Evolutionary conservation across 2,888 invertebrate genomes (phyloP).

Genomic region (Ametastegia equiseti): DNA sequence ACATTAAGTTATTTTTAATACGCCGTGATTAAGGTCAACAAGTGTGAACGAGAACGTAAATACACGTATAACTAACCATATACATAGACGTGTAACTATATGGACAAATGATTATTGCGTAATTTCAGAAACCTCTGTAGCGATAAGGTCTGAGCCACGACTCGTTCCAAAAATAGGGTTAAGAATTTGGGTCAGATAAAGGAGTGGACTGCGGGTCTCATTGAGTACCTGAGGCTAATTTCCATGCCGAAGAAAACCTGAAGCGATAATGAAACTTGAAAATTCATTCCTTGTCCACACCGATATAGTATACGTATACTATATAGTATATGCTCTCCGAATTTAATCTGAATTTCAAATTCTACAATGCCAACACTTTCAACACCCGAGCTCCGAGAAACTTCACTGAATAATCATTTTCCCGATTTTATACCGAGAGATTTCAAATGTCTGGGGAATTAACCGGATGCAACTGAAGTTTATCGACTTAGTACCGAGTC

Average conservation of each 20-base stretch:
- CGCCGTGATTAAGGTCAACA: background rate
- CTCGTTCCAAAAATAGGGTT: background rate
- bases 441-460: background rate
- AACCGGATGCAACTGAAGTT: background rate
- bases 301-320: too few relatives aligned
- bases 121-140: background rate
- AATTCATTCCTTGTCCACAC: background rate
- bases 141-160: background rate
- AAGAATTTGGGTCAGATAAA: background rate
- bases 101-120: background rate
- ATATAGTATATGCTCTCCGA: too few relatives aligned
- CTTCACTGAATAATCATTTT: background rate
- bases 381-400: background rate
- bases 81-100: background rate
- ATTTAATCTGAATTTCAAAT: conserved; percentile 2
- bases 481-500: background rate
- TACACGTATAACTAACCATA: too few relatives aligned
- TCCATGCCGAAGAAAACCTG: background rate
- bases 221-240: background rate
- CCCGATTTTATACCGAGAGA: background rate
- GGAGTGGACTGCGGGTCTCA: background rate
- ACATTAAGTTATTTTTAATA: background rate
- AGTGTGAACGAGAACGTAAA: background rate
- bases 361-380: background rate
- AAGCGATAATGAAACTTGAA: background rate